Conservation (phyloP, 1,140 invertebrate species). For the Notospermus geniculatus region DNA sequence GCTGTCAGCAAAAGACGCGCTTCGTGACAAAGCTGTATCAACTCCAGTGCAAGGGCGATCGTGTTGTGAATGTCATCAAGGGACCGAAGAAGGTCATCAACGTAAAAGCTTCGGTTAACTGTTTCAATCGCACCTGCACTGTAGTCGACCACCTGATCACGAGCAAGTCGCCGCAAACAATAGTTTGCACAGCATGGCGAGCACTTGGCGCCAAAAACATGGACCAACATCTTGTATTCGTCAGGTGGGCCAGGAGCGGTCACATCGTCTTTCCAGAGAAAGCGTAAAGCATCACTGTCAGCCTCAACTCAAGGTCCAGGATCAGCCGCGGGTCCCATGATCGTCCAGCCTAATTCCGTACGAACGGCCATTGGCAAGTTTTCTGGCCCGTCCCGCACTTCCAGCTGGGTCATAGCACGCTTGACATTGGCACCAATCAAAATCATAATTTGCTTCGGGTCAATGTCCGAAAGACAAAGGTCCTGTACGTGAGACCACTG, state of each 20-base stretch:
- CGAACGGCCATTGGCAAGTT: background rate
- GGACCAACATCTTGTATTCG: background rate
- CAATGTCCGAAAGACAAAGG: no score
- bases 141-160: background rate
- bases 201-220: slow-evolving; percentile 6
- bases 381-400: no score
- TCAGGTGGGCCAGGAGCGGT: background rate
- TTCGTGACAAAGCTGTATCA: no score
- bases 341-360: slow-evolving; percentile 2
- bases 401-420: no score
- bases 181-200: slow-evolving; percentile 6
- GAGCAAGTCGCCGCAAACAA: background rate
- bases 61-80: background rate
- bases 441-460: no score
- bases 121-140: background rate
- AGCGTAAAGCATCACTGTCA: background rate
- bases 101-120: background rate
- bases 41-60: no score
- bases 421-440: no score
- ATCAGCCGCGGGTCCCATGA: no score
- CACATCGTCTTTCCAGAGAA: background rate
- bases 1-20: no score
- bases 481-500: no score
- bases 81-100: background rate
- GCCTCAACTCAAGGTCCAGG: no score